Evolutionary conservation across 2,797 vertebrate species (phyloP).

Genomic region (Cyclura pinguis): DNA sequence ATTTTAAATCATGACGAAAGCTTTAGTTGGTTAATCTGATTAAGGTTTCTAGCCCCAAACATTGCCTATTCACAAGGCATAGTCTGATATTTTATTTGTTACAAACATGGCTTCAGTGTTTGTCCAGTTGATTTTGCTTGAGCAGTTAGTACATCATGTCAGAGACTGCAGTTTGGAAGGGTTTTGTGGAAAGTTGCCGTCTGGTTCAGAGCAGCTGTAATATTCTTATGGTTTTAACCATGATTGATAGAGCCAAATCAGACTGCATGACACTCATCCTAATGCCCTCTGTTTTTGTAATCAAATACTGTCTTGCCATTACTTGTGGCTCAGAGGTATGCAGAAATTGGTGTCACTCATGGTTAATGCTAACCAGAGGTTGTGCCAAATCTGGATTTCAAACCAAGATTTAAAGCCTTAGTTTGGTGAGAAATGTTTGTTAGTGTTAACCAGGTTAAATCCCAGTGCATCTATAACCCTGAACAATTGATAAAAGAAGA

Average conservation of each 20-base stretch:
- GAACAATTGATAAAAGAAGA: neutral
- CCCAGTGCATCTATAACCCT: neutral
- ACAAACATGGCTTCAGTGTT: neutral
- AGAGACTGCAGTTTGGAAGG: neutral
- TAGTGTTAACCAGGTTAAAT: neutral
- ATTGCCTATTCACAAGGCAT: neutral
- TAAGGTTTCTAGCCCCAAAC: neutral
- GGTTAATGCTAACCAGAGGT: neutral
- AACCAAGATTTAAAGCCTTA: neutral
- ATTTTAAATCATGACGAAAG: slow-evolving; percentile 20
- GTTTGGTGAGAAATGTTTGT: neutral
- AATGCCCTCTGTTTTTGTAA: neutral
- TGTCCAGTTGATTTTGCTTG: neutral
- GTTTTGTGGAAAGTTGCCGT: neutral
- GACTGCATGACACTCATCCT: neutral
- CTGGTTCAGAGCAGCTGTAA: neutral
- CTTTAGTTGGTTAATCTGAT: slow-evolving; percentile 1
- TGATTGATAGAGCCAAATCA: neutral
- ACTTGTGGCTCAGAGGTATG: neutral
- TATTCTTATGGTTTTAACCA: neutral
- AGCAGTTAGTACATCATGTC: neutral
- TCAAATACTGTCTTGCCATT: neutral
- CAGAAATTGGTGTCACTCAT: neutral
- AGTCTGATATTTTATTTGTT: neutral
- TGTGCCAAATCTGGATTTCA: neutral